A percentile compares a stretch with the other conserved stretches of the same genome.
phyloP scores from a whole-genome alignment of 2,797 vertebrate genomes.

The Tapirus indicus region DNA sequence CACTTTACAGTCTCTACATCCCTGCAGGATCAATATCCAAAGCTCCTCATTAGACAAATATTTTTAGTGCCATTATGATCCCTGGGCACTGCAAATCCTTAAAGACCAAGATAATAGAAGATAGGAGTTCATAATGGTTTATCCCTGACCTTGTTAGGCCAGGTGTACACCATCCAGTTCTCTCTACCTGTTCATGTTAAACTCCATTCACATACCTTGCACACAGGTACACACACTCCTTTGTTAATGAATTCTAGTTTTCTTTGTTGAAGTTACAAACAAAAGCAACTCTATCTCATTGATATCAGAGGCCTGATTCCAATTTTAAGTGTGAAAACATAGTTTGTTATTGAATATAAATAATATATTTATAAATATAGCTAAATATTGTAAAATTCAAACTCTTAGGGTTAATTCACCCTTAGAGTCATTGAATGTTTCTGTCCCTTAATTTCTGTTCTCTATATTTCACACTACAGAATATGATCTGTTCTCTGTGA shows the following conservation, averaged over 20 bases:
- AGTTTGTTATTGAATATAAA: not conserved
- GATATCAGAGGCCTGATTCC: not conserved
- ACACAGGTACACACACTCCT: no score
- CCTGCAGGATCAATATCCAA: not conserved
- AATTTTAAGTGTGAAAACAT: not conserved
- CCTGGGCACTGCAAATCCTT: not conserved
- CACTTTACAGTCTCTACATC: not conserved
- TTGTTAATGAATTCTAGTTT: no score
- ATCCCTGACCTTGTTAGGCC: not conserved
- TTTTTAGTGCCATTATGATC: not conserved
- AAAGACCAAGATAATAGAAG: not conserved
- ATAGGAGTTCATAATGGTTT: not conserved
- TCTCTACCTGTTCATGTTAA: no score
- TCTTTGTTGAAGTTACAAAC: not conserved
- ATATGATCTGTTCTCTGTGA: not conserved
- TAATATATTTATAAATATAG: not conserved
- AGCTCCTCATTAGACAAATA: conserved; percentile 17
- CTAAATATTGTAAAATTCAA: not conserved
- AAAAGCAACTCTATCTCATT: not conserved
- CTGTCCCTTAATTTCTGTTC: not conserved
- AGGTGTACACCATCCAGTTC: no score
- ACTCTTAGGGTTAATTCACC: not conserved
- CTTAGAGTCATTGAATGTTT: not conserved
- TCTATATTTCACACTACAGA: not conserved
- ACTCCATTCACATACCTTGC: no score